These are phyloP conservation scores for Geotrupes spiniger DNA, from an alignment of 2,888 invertebrate genomes.

Conservation along the genomic window DNA sequence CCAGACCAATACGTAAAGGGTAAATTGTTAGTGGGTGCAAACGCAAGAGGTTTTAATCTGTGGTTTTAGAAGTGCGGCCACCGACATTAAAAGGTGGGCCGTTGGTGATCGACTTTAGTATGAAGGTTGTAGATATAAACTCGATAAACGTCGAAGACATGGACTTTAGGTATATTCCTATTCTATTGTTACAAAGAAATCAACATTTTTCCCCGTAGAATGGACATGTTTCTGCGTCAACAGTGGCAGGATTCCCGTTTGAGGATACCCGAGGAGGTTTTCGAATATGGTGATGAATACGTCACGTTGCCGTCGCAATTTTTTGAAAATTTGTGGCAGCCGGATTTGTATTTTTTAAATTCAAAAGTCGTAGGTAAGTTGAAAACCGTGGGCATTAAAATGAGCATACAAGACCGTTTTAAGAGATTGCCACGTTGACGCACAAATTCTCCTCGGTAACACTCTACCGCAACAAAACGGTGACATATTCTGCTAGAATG, in stretches of 20 bases:
- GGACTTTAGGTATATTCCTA: constrained; percentile 70
- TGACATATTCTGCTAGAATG: constrained; percentile 77
- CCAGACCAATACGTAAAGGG: constrained; percentile 77
- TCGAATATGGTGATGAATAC: constrained; percentile 77
- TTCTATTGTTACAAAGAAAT: no score
- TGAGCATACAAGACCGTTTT: constrained; percentile 20
- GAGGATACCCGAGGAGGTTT: constrained; percentile 72
- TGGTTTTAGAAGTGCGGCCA: constrained; percentile 68
- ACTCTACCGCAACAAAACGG: constrained; percentile 75
- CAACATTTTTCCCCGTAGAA: constrained; percentile 53
- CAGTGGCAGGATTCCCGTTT: constrained; percentile 78
- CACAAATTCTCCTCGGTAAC: constrained; percentile 81
- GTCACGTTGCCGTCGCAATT: constrained; percentile 77
- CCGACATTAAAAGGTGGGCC: constrained; percentile 70
- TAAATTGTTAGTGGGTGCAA: constrained; percentile 39
- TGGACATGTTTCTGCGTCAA: constrained; percentile 82
- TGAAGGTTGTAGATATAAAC: constrained; percentile 82
- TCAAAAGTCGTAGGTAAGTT: constrained; percentile 76
- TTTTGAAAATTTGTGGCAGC: constrained; percentile 84
- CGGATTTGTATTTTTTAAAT: constrained; percentile 81
- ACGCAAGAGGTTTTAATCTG: neutral
- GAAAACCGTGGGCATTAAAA: neutral
- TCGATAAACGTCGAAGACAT: constrained; percentile 86
- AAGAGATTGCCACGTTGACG: constrained; percentile 78
- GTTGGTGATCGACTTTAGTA: constrained; percentile 74